Evolutionary conservation across 2,113 vertebrate genomes (phyloP), one percentile per base, ranked within the genome.

Genomic region (Dissostichus mawsoni): DNA sequence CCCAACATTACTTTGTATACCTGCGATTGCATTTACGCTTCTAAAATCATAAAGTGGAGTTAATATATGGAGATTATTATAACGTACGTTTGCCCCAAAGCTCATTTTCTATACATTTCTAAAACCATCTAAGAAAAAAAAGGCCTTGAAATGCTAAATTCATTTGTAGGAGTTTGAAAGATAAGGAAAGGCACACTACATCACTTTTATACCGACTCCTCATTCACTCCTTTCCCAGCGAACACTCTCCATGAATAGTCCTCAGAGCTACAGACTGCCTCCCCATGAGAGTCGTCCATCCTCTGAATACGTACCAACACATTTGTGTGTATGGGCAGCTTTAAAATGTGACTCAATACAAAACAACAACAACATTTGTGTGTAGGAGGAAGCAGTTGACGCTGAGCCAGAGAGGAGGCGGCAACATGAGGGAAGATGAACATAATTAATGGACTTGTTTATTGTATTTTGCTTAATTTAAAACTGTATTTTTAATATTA

Each of bases 361-460:
- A 64, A 55, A 53, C 13, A 45, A 71, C 18, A 29, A 29, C 69
- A n/a, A 33, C 44, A 71, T 71, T 33, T 59, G 44, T 58, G 23
- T 48, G 25, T 18, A 48, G 69, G 67, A 48, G 11, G 20, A 1
- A 57, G 11, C 66, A 14, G 47, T 3, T 41, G 11, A 53, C 29
- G 29, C 29, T 29, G 29, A 59, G 47, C 4, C 17, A 59, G 20
- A 58, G n/a, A 20, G 11, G 25, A 52, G 65, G 17, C 48, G 8
- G 17, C 7, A 11, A n/a, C 50, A n/a, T 11, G 23, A 47, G 69
- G 44, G 55, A 48, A 58, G 5, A 13, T 9, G n/a, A 5, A 69
- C 52, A 70, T 16, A 1, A 45, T 10, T 29, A 2, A 13, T 58
- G 8, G 18, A 71, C 44, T 11, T 13, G 18, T 16, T n/a, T 23